Conservation (phyloP, 2,113 vertebrate species). For the Cephalopterus ornatus region DNA sequence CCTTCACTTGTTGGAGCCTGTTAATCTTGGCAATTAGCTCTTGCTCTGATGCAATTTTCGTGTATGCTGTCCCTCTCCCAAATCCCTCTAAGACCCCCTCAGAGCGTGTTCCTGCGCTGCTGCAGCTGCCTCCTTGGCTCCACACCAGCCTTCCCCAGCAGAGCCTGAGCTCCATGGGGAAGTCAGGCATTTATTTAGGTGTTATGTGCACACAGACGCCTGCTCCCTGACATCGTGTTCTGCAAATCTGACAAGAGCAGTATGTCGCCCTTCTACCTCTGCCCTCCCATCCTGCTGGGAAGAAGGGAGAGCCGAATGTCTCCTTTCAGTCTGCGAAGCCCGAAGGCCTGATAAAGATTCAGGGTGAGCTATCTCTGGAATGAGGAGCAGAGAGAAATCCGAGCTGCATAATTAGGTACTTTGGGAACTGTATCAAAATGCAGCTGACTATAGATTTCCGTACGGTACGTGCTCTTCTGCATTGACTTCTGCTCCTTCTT, state of each 20-base stretch:
- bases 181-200: slow-evolving; percentile 4
- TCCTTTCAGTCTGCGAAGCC: slow-evolving; percentile 12
- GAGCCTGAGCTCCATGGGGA: neutral
- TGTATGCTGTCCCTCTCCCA: neutral
- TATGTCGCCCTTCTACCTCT: slow-evolving; percentile 6
- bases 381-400: slow-evolving; percentile 42
- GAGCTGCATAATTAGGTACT: slow-evolving; percentile 62
- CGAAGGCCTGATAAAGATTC: slow-evolving; percentile 52
- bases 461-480: neutral
- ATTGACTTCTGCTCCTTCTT: neutral
- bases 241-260: slow-evolving; percentile 8
- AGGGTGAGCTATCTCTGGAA: slow-evolving; percentile 44
- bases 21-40: slow-evolving; percentile 58
- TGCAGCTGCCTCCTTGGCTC: slow-evolving; percentile 48
- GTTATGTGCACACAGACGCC: neutral
- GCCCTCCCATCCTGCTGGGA: slow-evolving; percentile 12
- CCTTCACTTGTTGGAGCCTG: slow-evolving; percentile 44
- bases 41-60: slow-evolving; percentile 12
- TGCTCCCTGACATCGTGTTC: neutral
- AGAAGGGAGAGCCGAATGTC: neutral
- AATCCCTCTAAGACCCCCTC: slow-evolving; percentile 43
- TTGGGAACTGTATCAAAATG: slow-evolving; percentile 65
- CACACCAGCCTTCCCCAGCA: neutral
- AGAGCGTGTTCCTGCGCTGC: neutral
- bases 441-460: slow-evolving; percentile 51